These are phyloP conservation scores for Cathartes aura DNA, from an alignment of 2,113 vertebrate species.

Conservation along the genomic window DNA sequence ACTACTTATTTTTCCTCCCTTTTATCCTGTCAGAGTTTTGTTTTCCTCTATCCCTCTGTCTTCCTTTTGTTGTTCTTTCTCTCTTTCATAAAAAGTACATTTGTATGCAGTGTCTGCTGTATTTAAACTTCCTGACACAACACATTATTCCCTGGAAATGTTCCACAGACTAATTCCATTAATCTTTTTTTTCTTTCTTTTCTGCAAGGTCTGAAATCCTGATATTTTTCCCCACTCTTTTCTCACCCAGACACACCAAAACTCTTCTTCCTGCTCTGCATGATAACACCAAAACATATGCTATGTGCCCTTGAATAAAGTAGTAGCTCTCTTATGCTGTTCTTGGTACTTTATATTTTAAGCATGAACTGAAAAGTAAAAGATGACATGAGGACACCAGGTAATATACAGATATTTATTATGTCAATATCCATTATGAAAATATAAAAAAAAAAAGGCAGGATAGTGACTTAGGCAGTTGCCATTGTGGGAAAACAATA, in stretches of 20 bases:
- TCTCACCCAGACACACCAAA: background rate
- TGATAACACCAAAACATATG: background rate
- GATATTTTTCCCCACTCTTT: background rate
- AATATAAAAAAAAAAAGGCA: background rate
- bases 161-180: background rate
- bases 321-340: background rate
- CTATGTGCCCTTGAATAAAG: background rate
- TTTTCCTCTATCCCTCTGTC: background rate
- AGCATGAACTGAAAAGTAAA: background rate
- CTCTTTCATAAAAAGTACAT: background rate
- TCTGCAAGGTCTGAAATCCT: background rate
- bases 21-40: background rate
- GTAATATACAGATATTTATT: background rate
- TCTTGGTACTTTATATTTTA: background rate
- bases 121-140: background rate
- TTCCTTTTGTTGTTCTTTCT: background rate
- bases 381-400: background rate
- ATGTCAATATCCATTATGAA: background rate
- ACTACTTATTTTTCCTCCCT: background rate
- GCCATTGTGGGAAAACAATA: background rate
- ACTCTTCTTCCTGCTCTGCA: background rate
- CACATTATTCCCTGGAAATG: background rate
- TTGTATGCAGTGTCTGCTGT: background rate
- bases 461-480: background rate
- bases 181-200: background rate